Percentiles rank a stretch among this genome's conserved stretches.
phyloP scores from a whole-genome alignment of 2,888 invertebrate species.

The Acanthosoma haemorrhoidale region DNA sequence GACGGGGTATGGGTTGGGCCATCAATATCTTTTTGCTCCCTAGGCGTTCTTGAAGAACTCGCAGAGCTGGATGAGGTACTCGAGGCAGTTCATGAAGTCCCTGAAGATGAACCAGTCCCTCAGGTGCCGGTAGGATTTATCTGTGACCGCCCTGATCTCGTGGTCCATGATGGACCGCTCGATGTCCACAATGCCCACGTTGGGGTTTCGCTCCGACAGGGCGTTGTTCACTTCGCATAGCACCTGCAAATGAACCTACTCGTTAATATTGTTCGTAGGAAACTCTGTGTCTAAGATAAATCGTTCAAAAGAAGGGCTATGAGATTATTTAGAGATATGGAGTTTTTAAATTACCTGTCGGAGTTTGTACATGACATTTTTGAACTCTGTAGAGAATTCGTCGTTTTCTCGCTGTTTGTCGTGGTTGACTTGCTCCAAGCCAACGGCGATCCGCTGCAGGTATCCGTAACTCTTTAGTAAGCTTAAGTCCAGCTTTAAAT shows the following conservation, averaged over 20 bases:
- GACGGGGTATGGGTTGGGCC: conserved; percentile 1
- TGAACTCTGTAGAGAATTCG: conserved; percentile 52
- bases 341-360: conserved; percentile 50
- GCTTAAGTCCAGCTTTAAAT: conserved; percentile 50
- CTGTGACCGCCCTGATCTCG: conserved; percentile 45
- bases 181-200: conserved; percentile 49
- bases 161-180: conserved; percentile 49
- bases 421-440: conserved; percentile 59
- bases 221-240: conserved; percentile 64
- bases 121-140: conserved; percentile 49
- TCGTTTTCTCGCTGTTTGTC: conserved; percentile 54
- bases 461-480: conserved; percentile 60
- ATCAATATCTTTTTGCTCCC: not conserved
- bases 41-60: conserved; percentile 45
- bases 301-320: too few relatives aligned
- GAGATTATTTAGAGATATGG: too few relatives aligned
- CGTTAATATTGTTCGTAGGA: not conserved
- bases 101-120: conserved; percentile 59
- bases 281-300: too few relatives aligned
- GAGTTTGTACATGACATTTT: conserved; percentile 55
- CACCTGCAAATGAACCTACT: conserved; percentile 48
- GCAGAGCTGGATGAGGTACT: conserved; percentile 54
- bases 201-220: conserved; percentile 51
- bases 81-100: conserved; percentile 58
- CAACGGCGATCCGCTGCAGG: conserved; percentile 66